Conservation (phyloP, 2,888 invertebrate species). For the Lydus trimaculatus region DNA sequence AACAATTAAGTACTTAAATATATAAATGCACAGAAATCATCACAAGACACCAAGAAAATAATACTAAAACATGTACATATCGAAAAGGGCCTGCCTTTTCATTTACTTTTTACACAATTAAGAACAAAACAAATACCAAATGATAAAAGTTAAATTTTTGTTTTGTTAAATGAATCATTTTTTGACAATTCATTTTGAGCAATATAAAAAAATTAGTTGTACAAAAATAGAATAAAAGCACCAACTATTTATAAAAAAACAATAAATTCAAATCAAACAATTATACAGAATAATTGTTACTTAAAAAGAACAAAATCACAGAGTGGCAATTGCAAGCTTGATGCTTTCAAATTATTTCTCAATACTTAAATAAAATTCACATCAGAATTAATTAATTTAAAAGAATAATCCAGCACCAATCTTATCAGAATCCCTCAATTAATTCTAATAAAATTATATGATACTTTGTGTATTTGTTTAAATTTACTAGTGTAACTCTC, state of each 20-base stretch:
- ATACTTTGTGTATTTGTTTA: too few species aligned
- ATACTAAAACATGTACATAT: background rate
- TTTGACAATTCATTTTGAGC: background rate
- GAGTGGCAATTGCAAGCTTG: background rate
- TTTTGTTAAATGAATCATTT: background rate
- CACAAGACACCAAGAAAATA: constrained; percentile 4
- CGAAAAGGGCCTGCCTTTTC: background rate
- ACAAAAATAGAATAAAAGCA: constrained; percentile 3
- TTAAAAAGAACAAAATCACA: background rate
- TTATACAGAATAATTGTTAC: background rate
- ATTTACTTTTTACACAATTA: background rate
- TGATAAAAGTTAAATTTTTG: too few species aligned
- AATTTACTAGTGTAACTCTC: background rate
- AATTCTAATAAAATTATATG: background rate
- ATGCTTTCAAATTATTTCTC: constrained; percentile 1
- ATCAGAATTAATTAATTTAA: background rate
- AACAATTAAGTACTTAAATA: background rate
- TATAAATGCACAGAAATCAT: constrained; percentile 1
- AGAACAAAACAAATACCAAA: background rate
- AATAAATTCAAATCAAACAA: background rate
- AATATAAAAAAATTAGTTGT: background rate
- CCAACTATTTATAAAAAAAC: background rate
- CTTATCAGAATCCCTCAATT: background rate
- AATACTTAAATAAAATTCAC: background rate
- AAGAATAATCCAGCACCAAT: constrained; percentile 1